Conservation (phyloP, 1,140 invertebrate species). For the Drosophila kikkawai region DNA sequence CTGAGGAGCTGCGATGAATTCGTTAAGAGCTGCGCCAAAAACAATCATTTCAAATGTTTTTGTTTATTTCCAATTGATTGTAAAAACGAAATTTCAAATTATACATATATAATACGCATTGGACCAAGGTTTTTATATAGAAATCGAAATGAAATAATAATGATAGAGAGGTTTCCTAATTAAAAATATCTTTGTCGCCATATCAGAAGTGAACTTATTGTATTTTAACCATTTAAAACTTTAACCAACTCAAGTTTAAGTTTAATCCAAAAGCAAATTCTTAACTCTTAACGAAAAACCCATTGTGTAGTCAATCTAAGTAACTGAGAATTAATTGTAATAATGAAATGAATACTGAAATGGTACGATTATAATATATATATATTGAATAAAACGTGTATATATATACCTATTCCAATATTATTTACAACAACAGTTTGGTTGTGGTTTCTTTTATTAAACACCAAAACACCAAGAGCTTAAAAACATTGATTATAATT, state of each 20-base stretch:
- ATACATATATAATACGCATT: slow-evolving; percentile 30
- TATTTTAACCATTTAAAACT: slow-evolving; percentile 62
- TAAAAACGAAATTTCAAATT: slow-evolving; percentile 33
- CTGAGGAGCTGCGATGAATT: slow-evolving; percentile 66
- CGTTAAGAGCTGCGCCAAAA: slow-evolving; percentile 36
- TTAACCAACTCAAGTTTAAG: slow-evolving; percentile 56
- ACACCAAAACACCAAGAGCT: slow-evolving; percentile 52
- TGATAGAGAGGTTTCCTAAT: slow-evolving; percentile 54
- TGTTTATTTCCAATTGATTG: slow-evolving; percentile 54
- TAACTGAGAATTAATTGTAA: slow-evolving; percentile 70
- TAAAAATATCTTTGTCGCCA: slow-evolving; percentile 68
- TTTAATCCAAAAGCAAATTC: slow-evolving; percentile 60
- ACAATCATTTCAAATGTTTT: slow-evolving; percentile 42
- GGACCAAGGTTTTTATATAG: slow-evolving; percentile 65
- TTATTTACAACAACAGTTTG: slow-evolving; percentile 13
- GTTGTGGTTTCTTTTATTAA: slow-evolving; percentile 35
- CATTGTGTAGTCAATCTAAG: slow-evolving; percentile 72
- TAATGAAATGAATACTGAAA: slow-evolving; percentile 69
- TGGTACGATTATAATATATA: slow-evolving; percentile 73
- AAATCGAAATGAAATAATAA: slow-evolving; percentile 37
- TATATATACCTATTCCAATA: slow-evolving; percentile 59
- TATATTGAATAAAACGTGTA: slow-evolving; percentile 67
- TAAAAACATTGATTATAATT: slow-evolving; percentile 44
- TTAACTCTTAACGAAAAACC: slow-evolving; percentile 56
- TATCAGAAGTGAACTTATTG: slow-evolving; percentile 72